Base-by-base conservation (phyloP, 2,888 invertebrate genomes). In the Eustalomyia histrio region DNA sequence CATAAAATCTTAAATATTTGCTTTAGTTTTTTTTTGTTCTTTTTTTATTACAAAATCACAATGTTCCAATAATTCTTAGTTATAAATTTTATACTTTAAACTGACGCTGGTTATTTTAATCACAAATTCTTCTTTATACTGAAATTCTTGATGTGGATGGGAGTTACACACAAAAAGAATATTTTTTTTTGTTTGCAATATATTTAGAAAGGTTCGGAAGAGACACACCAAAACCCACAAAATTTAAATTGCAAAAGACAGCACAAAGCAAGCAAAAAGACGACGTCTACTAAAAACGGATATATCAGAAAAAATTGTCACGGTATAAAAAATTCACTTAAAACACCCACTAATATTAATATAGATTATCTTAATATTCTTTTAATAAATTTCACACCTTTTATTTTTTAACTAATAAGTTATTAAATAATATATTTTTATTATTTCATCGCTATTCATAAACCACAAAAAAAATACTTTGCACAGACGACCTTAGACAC, bases 111-210 rank as follows among this genome's bases (percentile, higher is more conserved):
- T 39, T 39, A 12, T 9, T 39, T 4, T 39, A 39, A 12, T 39
- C 12, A 39, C 39, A 29, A 4, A 29, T 39, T 39, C 6, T 12
- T 39, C 12, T 39, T 39, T 39, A 39, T 14, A 14, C 12, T 12
- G 39, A 39, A 9, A 39, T 39, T 39, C 39, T 39, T 39, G 10
- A 29, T 29, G 7, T 39, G 39, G 39, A 2, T 47, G 14, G 43
- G 72, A 63, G 72, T 79, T 65, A 57, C 78, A 67, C 72, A 61
- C 24, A 55, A 71, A 69, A 52, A 5, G 43, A 61, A 16, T 16
- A 35, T 47, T 6, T 47, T n/a, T 4, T 16, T 47, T 65, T 35
- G 10, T 18, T 52, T 52, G 50, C 17, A 12, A 3, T 53, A 1
- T 8, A 21, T 47, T 43, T 43, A 55, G 35, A 39, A 61, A 29